Evolutionary conservation across 2,113 vertebrate genomes (phyloP).

Genomic region (Anser brachyrhynchus): DNA sequence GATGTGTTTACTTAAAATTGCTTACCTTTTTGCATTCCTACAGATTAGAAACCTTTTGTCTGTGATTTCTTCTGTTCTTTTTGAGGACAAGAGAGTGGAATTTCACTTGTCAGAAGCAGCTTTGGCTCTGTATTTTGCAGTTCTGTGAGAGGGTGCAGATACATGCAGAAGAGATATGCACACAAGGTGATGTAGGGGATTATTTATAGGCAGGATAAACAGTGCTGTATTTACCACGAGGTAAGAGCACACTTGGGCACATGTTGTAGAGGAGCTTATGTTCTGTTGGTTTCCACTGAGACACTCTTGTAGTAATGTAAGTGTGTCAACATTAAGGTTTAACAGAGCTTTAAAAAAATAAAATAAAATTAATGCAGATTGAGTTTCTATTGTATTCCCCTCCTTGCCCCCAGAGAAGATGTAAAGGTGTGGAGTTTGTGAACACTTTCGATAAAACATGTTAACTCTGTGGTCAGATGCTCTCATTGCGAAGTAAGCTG

Average conservation of each 20-base stretch:
- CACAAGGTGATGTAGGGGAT: neutral
- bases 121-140: neutral
- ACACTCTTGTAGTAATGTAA: neutral
- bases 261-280: neutral
- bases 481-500: neutral
- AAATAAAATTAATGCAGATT: neutral
- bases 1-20: neutral
- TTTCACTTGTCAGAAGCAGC: neutral
- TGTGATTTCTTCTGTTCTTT: neutral
- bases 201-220: neutral
- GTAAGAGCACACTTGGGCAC: neutral
- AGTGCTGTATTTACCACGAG: accelerated
- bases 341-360: neutral
- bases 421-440: neutral
- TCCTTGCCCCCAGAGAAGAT: neutral
- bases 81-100: neutral
- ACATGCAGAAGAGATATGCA: neutral
- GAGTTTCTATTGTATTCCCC: neutral
- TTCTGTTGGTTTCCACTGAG: neutral
- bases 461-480: neutral
- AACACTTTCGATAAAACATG: neutral
- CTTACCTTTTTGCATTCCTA: neutral
- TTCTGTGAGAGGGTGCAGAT: neutral
- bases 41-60: neutral
- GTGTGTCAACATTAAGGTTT: neutral